phyloP scores from a whole-genome alignment of 2,888 invertebrate species.

The Caenorhabditis japonica region DNA sequence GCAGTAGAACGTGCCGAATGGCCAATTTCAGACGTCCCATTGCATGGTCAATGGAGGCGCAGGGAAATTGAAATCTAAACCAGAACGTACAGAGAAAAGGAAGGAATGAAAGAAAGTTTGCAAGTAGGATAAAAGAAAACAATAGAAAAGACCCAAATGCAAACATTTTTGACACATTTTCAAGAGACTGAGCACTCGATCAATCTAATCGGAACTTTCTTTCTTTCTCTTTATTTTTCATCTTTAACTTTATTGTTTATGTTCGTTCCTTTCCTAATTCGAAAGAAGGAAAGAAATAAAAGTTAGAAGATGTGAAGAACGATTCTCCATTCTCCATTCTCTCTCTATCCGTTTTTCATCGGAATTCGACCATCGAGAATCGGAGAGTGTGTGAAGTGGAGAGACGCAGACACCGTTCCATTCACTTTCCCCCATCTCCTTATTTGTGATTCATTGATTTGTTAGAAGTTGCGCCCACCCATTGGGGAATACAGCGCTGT shows the following conservation, averaged over 20 bases:
- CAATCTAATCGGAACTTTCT: neutral
- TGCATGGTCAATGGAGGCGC: slow-evolving; percentile 20
- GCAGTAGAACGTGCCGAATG: slow-evolving; percentile 20
- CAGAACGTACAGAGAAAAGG: too few species aligned
- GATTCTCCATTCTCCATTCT: neutral
- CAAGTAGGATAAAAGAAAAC: slow-evolving; percentile 1
- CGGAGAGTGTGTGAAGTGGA: neutral
- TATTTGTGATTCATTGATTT: neutral
- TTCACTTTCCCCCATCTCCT: slow-evolving; percentile 9
- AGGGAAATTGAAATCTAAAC: neutral
- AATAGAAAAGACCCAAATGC: slow-evolving; percentile 9
- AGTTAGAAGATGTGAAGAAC: neutral
- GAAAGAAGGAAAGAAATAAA: neutral
- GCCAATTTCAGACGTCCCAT: slow-evolving; percentile 31
- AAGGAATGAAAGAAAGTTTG: slow-evolving; percentile 1
- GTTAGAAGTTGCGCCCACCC: neutral
- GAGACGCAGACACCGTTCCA: slow-evolving; percentile 12
- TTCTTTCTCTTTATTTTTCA: too few species aligned
- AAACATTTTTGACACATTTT: slow-evolving; percentile 52
- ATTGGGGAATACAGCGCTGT: too few species aligned
- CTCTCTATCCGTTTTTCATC: neutral
- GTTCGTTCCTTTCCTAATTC: neutral
- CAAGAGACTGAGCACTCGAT: slow-evolving; percentile 10
- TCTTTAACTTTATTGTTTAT: slow-evolving; percentile 2
- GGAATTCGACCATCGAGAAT: slow-evolving; percentile 18